A percentile compares a stretch with the other conserved stretches of the same genome.
These are phyloP conservation scores for Tringa solitaria DNA, from an alignment of 2,113 vertebrate species.

Conservation along the genomic window DNA sequence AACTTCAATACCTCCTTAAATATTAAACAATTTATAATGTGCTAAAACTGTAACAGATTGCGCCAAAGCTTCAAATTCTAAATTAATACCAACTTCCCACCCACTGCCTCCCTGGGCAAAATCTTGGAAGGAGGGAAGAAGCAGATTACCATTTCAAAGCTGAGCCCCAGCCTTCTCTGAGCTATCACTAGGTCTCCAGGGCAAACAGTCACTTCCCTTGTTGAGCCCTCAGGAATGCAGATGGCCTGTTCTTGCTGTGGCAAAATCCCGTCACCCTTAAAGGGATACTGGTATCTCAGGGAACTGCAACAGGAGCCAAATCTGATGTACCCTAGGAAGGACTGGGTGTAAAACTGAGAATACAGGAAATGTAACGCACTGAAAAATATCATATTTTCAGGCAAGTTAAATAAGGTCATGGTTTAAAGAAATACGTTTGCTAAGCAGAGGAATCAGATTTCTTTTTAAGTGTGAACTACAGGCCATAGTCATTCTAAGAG, in stretches of 20 bases:
- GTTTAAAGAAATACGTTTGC: not conserved
- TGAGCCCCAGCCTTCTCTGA: not conserved
- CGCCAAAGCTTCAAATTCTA: slow-evolving; percentile 34
- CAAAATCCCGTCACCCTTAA: not conserved
- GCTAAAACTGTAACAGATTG: slow-evolving; percentile 45
- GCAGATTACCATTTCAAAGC: slow-evolving; percentile 60
- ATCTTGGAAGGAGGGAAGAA: slow-evolving; percentile 31
- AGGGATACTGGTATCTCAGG: not conserved
- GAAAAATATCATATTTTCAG: not conserved
- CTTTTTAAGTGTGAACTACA: not conserved
- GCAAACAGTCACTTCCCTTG: slow-evolving; percentile 42
- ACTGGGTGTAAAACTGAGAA: not conserved
- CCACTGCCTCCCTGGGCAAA: slow-evolving; percentile 40
- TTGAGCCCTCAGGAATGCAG: slow-evolving; percentile 33
- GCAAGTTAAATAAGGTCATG: not conserved
- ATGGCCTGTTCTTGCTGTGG: not conserved
- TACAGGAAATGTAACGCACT: not conserved
- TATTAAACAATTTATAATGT: slow-evolving; percentile 8
- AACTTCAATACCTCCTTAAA: slow-evolving; percentile 36
- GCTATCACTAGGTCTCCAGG: slow-evolving; percentile 34
- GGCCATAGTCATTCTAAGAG: not conserved
- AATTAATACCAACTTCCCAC: slow-evolving; percentile 53
- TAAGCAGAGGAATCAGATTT: not conserved
- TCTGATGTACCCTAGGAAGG: not conserved
- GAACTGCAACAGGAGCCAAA: not conserved